Percentiles rank a stretch among this genome's conserved stretches.
These are phyloP conservation scores for Telmatherina bonti DNA, from an alignment of 2,797 vertebrate species.

Conservation along the genomic window DNA sequence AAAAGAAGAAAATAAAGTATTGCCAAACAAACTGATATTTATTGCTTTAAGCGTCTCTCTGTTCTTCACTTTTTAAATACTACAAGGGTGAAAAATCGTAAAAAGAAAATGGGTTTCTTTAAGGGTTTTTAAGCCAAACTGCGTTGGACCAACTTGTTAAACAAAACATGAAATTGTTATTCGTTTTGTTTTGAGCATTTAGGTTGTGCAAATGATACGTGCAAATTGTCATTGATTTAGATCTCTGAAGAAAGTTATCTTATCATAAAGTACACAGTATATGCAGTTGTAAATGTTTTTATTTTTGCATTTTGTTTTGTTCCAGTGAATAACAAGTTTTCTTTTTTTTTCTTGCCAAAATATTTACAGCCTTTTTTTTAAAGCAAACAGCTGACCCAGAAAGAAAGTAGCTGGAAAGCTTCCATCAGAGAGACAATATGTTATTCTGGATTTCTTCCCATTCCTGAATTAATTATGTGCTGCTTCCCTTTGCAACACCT, in stretches of 20 bases:
- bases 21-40: background rate
- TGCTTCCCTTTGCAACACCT: slow-evolving; percentile 26
- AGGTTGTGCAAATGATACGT: background rate
- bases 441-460: slow-evolving; percentile 49
- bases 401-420: slow-evolving; percentile 30
- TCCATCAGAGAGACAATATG: slow-evolving; percentile 37
- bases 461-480: slow-evolving; percentile 58
- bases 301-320: slow-evolving; percentile 18
- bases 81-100: too few relatives aligned
- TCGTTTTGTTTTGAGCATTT: background rate
- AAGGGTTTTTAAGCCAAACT: too few relatives aligned
- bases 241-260: background rate
- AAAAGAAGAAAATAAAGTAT: slow-evolving; percentile 11
- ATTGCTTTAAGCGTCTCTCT: slow-evolving; percentile 1
- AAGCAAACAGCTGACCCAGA: slow-evolving; percentile 44
- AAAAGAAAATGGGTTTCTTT: too few relatives aligned
- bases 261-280: slow-evolving; percentile 4
- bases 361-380: slow-evolving; percentile 41
- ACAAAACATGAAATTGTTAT: too few relatives aligned
- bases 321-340: slow-evolving; percentile 32
- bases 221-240: background rate
- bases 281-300: background rate
- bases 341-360: slow-evolving; percentile 36
- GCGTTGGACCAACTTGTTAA: too few relatives aligned
- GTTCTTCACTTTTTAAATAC: background rate